These are phyloP conservation scores for Beris chalybata DNA, from an alignment of 2,888 invertebrate genomes.

Conservation along the genomic window DNA sequence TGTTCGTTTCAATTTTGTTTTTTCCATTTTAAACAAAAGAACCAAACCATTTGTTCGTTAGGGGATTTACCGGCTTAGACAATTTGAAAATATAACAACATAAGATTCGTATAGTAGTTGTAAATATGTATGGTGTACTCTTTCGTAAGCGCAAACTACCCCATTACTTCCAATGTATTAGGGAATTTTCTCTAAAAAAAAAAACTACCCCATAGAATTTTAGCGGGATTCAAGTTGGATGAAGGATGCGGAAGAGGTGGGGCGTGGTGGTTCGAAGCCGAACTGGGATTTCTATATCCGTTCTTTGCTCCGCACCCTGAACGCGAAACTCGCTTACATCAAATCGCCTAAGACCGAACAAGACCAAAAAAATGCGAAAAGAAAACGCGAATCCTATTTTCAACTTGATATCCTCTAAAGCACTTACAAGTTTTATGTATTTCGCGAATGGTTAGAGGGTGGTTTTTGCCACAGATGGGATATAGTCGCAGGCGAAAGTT, in stretches of 20 bases:
- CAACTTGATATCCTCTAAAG: slow-evolving; percentile 41
- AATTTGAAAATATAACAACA: not conserved
- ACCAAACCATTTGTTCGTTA: not conserved
- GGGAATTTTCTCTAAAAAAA: slow-evolving; percentile 23
- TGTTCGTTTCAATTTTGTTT: not conserved
- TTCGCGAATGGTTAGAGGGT: slow-evolving; percentile 38
- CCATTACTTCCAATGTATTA: slow-evolving; percentile 32
- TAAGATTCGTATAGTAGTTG: slow-evolving; percentile 23
- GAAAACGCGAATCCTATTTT: slow-evolving; percentile 40
- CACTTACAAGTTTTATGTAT: slow-evolving; percentile 40
- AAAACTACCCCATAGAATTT: slow-evolving; percentile 24
- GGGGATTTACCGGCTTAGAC: not conserved
- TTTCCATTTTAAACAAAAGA: not conserved
- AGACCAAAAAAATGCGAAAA: slow-evolving; percentile 37
- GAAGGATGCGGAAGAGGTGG: slow-evolving; percentile 1
- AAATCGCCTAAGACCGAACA: slow-evolving; percentile 32
- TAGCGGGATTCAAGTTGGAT: slow-evolving; percentile 19
- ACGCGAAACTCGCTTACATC: slow-evolving; percentile 5
- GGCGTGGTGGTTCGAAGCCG: not conserved
- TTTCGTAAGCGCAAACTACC: slow-evolving; percentile 33
- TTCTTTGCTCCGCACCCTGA: not conserved
- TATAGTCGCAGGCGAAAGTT: slow-evolving; percentile 31
- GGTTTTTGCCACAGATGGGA: slow-evolving; percentile 26
- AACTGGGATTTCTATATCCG: slow-evolving; percentile 32
- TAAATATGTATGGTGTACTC: slow-evolving; percentile 15